Conservation (phyloP, 2,888 invertebrate genomes). For the Cantharis flavilabris region DNA sequence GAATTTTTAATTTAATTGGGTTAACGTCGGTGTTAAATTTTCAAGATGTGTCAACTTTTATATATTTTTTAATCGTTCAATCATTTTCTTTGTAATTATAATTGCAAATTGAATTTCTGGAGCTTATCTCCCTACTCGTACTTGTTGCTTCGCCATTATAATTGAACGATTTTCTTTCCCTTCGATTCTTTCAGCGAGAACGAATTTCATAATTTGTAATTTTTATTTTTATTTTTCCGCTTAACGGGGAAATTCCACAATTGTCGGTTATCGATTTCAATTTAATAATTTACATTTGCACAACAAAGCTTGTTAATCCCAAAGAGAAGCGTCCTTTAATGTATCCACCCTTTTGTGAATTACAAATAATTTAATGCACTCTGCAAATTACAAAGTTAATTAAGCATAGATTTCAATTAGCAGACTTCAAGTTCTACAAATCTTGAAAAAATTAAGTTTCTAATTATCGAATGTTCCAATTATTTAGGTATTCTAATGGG, state of each 20-base stretch:
- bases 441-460: neutral
- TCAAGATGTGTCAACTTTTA: neutral
- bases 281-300: neutral
- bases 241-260: neutral
- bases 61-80: neutral
- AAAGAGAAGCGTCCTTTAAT: neutral
- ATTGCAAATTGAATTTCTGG: neutral
- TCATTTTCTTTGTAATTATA: neutral
- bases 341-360: neutral
- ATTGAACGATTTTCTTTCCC: neutral
- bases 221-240: neutral
- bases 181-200: no score
- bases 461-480: neutral
- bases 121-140: neutral
- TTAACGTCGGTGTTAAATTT: neutral
- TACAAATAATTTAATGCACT: neutral
- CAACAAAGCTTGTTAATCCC: neutral
- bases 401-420: neutral
- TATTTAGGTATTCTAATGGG: slow-evolving; percentile 22
- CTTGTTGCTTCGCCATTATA: neutral
- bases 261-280: neutral
- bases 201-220: neutral
- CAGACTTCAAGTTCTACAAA: neutral
- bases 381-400: neutral
- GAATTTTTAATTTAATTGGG: neutral